Percentiles rank a stretch among this genome's conserved stretches.
phyloP scores from a whole-genome alignment of 2,888 invertebrate species.

The Coleophora flavipennella region DNA sequence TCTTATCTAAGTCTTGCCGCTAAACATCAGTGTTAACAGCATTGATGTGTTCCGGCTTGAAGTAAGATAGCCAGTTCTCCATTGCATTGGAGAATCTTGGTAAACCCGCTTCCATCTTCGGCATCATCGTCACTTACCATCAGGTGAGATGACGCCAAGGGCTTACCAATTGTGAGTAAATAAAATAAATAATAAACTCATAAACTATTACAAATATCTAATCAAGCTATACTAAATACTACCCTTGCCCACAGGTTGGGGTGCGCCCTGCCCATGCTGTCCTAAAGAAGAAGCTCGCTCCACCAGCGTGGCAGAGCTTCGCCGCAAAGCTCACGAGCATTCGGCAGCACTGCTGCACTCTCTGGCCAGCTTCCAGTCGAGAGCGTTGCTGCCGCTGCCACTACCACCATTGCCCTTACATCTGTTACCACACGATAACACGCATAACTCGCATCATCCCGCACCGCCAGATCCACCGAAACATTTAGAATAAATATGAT shows the following conservation, averaged over 20 bases:
- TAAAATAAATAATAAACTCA: too few relatives aligned
- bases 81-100: too few relatives aligned
- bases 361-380: slow-evolving; percentile 77
- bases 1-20: too few relatives aligned
- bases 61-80: too few relatives aligned
- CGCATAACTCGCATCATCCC: slow-evolving; percentile 18
- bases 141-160: too few relatives aligned
- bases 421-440: slow-evolving; percentile 34
- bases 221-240: too few relatives aligned
- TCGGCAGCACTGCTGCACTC: slow-evolving; percentile 89
- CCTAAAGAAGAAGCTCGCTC: slow-evolving; percentile 83
- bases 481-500: slow-evolving; percentile 37
- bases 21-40: too few relatives aligned
- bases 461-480: slow-evolving; percentile 38
- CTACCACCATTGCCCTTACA: slow-evolving; percentile 46
- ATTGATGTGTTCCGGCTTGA: too few relatives aligned
- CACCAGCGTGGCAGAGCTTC: slow-evolving; percentile 91
- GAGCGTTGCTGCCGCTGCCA: slow-evolving; percentile 64
- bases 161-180: too few relatives aligned
- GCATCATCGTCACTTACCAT: too few relatives aligned
- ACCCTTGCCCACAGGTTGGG: slow-evolving; percentile 72
- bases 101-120: too few relatives aligned
- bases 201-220: too few relatives aligned
- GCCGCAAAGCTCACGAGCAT: slow-evolving; percentile 95
- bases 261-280: slow-evolving; percentile 85